These are phyloP conservation scores for Avahi laniger DNA, from an alignment of 2,797 vertebrate species.

Conservation along the genomic window DNA sequence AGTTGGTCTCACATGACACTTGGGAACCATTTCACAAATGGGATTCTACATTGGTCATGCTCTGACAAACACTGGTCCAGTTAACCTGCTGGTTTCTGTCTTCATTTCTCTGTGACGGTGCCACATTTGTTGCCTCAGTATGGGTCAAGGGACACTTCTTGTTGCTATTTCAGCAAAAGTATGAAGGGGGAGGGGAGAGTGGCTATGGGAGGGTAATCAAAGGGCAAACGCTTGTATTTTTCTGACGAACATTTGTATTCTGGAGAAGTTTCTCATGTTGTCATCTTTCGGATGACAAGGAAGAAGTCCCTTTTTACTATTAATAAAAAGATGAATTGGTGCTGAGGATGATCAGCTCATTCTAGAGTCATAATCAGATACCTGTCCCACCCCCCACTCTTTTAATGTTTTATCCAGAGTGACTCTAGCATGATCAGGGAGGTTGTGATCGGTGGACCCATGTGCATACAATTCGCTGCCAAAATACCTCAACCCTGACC, in stretches of 20 bases:
- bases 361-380: neutral
- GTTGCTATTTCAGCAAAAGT: neutral
- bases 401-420: neutral
- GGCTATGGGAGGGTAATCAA: neutral
- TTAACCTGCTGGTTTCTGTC: neutral
- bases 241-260: neutral
- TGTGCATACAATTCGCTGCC: neutral
- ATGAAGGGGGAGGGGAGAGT: neutral
- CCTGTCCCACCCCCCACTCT: neutral
- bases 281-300: neutral
- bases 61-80: neutral
- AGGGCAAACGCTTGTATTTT: constrained; percentile 22
- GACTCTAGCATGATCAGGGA: neutral
- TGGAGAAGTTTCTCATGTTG: neutral
- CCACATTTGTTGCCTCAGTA: neutral
- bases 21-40: neutral
- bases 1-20: neutral
- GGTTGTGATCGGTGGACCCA: neutral
- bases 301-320: neutral
- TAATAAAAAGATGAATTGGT: neutral
- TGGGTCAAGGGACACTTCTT: neutral
- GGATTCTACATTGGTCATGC: neutral
- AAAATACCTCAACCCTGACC: constrained; percentile 35
- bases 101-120: neutral
- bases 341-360: neutral